phyloP scores from a whole-genome alignment of 2,113 vertebrate species.

The Antechinus stuartii region DNA sequence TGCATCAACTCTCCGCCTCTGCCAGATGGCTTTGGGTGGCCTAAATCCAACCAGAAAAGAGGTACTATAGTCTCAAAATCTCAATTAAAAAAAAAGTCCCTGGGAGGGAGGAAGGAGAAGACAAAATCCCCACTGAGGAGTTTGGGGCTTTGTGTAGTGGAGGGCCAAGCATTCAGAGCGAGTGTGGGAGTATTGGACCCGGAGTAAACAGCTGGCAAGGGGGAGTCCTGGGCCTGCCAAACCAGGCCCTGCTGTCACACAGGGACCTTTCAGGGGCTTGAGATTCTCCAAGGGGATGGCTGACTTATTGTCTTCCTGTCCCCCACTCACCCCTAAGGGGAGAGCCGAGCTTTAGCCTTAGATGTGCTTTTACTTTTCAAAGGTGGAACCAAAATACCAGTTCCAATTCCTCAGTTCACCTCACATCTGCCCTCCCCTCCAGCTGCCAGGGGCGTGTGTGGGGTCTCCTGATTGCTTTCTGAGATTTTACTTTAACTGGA shows the following conservation, averaged over 20 bases:
- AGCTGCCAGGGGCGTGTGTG: neutral
- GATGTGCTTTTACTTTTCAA: neutral
- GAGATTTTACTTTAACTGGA: neutral
- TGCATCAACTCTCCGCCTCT: neutral
- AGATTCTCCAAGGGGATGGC: neutral
- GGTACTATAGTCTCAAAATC: neutral
- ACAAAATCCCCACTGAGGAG: constrained; percentile 3
- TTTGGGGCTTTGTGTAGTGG: neutral
- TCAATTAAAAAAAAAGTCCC: neutral
- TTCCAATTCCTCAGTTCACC: neutral
- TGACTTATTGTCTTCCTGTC: neutral
- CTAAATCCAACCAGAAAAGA: neutral
- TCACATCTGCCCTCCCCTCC: neutral
- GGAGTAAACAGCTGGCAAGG: constrained; percentile 5
- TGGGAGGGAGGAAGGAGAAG: neutral
- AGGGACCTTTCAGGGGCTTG: neutral
- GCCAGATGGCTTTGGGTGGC: neutral
- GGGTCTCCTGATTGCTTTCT: neutral
- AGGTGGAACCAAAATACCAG: neutral
- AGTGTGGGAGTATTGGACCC: neutral
- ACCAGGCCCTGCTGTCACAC: neutral
- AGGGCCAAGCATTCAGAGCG: neutral
- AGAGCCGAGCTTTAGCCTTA: neutral
- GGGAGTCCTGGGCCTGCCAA: neutral
- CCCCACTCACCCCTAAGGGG: neutral